Evolutionary conservation across 2,797 vertebrate species (phyloP), one percentile per base, ranked within the genome.

Genomic region (Channallabes apus): DNA sequence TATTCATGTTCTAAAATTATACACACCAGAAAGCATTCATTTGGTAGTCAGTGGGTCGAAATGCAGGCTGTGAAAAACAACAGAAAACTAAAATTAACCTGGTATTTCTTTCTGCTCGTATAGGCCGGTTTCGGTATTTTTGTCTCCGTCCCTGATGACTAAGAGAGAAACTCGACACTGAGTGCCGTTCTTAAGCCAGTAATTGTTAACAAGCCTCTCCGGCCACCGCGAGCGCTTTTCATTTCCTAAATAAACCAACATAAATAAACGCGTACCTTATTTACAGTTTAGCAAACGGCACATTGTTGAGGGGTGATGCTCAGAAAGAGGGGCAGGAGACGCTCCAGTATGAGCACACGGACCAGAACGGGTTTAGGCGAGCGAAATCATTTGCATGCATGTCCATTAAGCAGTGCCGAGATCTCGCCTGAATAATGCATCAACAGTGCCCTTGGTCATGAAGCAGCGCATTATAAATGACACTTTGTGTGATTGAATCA

Each of bases 351-450:
- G 56, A 84, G 86, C 76, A 65, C 12, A 9, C 29, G 54, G 8
- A 18, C 68, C 71, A 41, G 38, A 73, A 54, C 51, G 82, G 88
- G 82, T 69, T 41, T 46, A 22, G 69, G 69, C 84, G 46, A 88
- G 88, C 86, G 76, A 61, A 89, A 88, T 86, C 35, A 89, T 88
- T 87, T 86, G 76, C 84, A 89, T 38, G 59, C 41, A 61, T 76
- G 82, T 86, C 87, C 84, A 86, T 86, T 89, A 87, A 85, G 84
- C 46, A 17, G 76, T 58, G 54, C 71, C 24, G 67, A 85, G 71
- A 72, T 86, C 62, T 88, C 65, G 78, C 46, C 78, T 88, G 87
- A 88, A 88, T 89, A 82, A 91, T 88, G 87, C 76, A 87, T 88
- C 85, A 69, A 89, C 82, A 67, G 79, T 29, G 82, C 76, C 69